Evolutionary conservation across 2,888 invertebrate species (phyloP), one percentile per base, ranked within the genome.

Genomic region (Mythimna albipuncta): DNA sequence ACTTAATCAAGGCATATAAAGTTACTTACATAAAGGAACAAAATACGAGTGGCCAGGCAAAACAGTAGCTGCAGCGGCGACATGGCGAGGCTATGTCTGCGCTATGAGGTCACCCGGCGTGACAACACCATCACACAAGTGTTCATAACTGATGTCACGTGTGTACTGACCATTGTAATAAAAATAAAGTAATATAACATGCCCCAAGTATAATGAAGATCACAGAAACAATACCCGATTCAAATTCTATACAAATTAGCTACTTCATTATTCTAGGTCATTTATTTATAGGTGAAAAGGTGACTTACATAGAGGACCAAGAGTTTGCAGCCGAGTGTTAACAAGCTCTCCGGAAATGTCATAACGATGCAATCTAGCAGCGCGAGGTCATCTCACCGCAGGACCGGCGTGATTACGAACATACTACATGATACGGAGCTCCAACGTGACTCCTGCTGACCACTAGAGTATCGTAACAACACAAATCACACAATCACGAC

Each of bases 351-450:
- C 85, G 91, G 90, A 89, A 90, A 85, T 88, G 88, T 86, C 90
- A 91, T 91, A 86, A 87, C 86, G 84, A 80, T 87, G 86, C 82
- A 87, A 87, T 86, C 84, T 85, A 77, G 81, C 79, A 85, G 80
- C 74, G 82, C 92, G 90, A 92, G 92, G 93, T 85, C 89, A 87
- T 79, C 84, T 83, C 87, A 89, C 91, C 90, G 87, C 90, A 90
- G 80, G 80, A 79, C 71, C 79, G 82, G 65, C 74, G 72, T 71
- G 75, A 79, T 73, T 83, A 82, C 75, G 80, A 66, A 81, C 76
- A 75, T 81, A 79, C 59, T 71, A 79, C 47, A 79, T 82, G 83
- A 82, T 70, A 68, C 74, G 71, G 65, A 80, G 74, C 76, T 84
- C 79, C 75, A 76, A 84, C 82, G 73, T 81, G 84, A 86, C 86